phyloP scores from a whole-genome alignment of 2,888 invertebrate genomes.

The Phaonia tiefii region DNA sequence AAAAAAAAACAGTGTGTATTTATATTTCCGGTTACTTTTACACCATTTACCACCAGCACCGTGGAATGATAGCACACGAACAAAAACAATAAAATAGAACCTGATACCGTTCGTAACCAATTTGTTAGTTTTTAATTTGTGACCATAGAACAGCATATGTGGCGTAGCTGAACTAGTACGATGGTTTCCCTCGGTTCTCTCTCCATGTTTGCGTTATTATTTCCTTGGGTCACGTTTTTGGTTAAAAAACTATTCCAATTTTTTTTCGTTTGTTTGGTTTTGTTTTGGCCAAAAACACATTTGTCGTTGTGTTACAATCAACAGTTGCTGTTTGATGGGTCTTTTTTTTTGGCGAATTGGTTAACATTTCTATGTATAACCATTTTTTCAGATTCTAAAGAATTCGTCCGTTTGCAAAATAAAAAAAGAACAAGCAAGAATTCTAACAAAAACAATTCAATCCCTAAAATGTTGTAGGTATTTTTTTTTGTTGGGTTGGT shows the following conservation, averaged over 20 bases:
- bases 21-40: slow-evolving; percentile 13
- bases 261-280: slow-evolving; percentile 2
- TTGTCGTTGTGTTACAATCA: slow-evolving; percentile 22
- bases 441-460: slow-evolving; percentile 5
- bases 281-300: slow-evolving; percentile 22
- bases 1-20: neutral
- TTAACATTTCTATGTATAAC: neutral
- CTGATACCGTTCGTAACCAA: neutral
- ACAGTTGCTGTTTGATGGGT: slow-evolving; percentile 31
- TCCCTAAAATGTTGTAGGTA: slow-evolving; percentile 30
- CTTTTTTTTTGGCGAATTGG: slow-evolving; percentile 10
- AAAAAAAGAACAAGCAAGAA: too few relatives aligned
- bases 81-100: too few relatives aligned
- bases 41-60: slow-evolving; percentile 1
- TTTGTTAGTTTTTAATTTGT: slow-evolving; percentile 43
- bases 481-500: too few relatives aligned
- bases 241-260: neutral
- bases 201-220: slow-evolving; percentile 16
- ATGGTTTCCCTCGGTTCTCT: neutral
- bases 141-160: neutral
- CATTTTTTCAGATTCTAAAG: neutral
- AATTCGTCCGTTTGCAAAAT: neutral
- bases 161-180: slow-evolving; percentile 12
- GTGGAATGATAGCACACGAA: too few relatives aligned
- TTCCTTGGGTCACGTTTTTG: slow-evolving; percentile 47